Base-by-base conservation (phyloP, 2,888 invertebrate genomes). In the Odontothrips loti region DNA sequence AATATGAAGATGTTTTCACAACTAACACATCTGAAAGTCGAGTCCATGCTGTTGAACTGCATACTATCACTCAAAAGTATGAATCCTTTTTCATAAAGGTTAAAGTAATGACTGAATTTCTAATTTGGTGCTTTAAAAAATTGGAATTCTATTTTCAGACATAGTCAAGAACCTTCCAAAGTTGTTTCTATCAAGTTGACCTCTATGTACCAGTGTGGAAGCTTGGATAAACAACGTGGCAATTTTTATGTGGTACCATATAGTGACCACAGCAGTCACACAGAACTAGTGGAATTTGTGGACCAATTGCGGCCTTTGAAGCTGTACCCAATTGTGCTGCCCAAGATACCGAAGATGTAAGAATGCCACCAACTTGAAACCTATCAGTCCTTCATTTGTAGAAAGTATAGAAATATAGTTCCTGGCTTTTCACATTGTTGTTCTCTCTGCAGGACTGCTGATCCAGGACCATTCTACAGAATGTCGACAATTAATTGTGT, bases 111-210 rank as follows among this genome's bases (percentile, higher is more conserved):
- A 2, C 34, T 43, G 34, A 4, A 43, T 6, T 43, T 6, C 34
- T 43, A 2, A 43, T 43, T 43, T 43, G 34, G 34, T 43, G 34
- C 34, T 43, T 43, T 43, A 43, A 43, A 43, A 43, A 43, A 43
- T 43, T 43, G 34, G 34, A 6, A 4, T 43, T 4, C 2, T 43
- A 58, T 27, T 75, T 75, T 11, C 68, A 75, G 68, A 27, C 68
- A 75, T 27, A 27, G 68, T 12, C 68, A 75, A 12, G 68, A 75
- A 27, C 8, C 68, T 27, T 27, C 68, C 12, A 75, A 75, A 27
- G 27, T 27, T 75, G 68, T 75, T 75, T 75, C 68, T 12, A 75
- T 75, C 68, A 75, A 75, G 27, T 27, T 75, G 68, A 75, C 68
- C 6, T 75, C 68, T 27, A 75, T 75, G 68, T 75, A 75, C 12